phyloP scores from a whole-genome alignment of 2,113 vertebrate genomes.

The Nesospiza acunhae region DNA sequence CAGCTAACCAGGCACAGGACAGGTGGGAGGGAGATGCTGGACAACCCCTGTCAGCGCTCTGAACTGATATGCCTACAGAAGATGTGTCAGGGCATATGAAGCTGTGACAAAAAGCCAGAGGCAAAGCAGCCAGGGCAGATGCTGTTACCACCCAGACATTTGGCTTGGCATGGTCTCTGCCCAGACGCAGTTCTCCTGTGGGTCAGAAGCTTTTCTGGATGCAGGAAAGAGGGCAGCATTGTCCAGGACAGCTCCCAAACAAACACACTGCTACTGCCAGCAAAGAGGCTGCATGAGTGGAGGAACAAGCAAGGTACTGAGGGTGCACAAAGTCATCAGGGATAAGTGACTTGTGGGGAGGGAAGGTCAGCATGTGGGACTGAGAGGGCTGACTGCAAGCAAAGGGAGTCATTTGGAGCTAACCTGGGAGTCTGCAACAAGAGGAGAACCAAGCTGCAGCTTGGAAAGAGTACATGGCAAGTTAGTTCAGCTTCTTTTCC shows the following conservation, averaged over 20 bases:
- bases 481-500: neutral
- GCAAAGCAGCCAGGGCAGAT: neutral
- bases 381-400: neutral
- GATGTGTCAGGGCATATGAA: rapidly evolving
- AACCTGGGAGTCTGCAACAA: neutral
- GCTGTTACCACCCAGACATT: neutral
- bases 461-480: neutral
- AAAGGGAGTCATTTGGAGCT: neutral
- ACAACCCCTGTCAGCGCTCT: neutral
- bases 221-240: neutral
- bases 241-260: neutral
- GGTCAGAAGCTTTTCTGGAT: neutral
- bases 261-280: neutral
- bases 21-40: neutral
- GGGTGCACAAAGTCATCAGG: neutral
- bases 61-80: neutral
- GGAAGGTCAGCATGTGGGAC: neutral
- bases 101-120: neutral
- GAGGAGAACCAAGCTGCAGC: neutral
- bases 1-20: neutral
- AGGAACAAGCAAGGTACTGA: neutral
- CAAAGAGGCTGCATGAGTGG: neutral
- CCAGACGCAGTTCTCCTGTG: neutral
- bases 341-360: neutral
- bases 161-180: neutral